Evolutionary conservation across 2,797 vertebrate genomes (phyloP), one percentile per base, ranked within the genome.

Genomic region (Perdix hodgsoniae): DNA sequence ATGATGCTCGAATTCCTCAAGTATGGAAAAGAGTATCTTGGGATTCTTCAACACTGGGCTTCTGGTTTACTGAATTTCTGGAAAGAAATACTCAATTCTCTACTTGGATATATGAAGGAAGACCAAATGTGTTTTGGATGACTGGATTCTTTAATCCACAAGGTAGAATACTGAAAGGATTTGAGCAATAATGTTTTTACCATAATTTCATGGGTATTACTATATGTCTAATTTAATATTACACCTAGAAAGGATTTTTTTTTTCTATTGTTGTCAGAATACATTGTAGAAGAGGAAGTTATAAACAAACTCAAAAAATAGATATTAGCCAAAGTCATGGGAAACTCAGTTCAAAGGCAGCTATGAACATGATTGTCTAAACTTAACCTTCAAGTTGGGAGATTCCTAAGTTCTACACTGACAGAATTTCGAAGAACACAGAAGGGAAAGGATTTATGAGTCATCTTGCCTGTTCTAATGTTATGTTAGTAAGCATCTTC

Each of bases 101-200:
- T 47, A 65, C 76, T 29, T 99, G 98, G 98, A 97, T 98, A 96
- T 98, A 97, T 95, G 96, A 98, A 61, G 98, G 98, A 67, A 98
- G 98, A 83, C 98, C 98, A 70, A 97, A 96, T 74, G 96, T 97
- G 1, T 99, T 99, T 96, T 99, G 98, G 98, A 99, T 99, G 97
- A 98, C 98, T 2, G 98, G 98, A 65, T 99, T 99, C 96, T 99
- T 99, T 95, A 99, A 99, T 90, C 98, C 98, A 13, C 98, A 99
- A 91, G 98, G 98, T 98, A 97, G 49, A 2, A 12, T 80, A 85
- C 40, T 65, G 69, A 71, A 82, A 90, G 42, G 16, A 72, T n/a
- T 85, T 80, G 39, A 42, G 19, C 78, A 83, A 61, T 31, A 60
- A 65, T 52, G 12, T 61, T 42, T 6, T 78, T 76, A 81, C 59